Evolutionary conservation across 2,888 invertebrate genomes (phyloP).

Genomic region (Cryptocephalus moraei): DNA sequence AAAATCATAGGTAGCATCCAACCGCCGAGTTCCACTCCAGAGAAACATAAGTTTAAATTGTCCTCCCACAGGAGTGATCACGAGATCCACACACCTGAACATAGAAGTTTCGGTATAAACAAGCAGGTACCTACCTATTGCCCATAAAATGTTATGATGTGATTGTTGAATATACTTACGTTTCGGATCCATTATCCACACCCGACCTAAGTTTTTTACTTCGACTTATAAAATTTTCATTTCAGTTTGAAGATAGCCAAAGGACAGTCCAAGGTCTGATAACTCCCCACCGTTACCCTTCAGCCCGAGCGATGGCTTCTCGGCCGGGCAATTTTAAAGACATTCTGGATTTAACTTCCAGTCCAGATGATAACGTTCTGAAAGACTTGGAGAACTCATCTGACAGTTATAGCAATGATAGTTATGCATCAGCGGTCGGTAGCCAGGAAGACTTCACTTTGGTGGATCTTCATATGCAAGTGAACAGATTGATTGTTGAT

Average conservation of each 20-base stretch:
- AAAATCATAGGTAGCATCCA: slow-evolving; percentile 18
- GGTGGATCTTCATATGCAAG: slow-evolving; percentile 90
- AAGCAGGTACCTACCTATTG: too few species aligned
- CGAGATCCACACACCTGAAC: slow-evolving; percentile 53
- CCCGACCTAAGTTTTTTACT: too few species aligned
- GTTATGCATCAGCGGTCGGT: slow-evolving; percentile 82
- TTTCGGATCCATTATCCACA: too few species aligned
- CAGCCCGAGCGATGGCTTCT: slow-evolving; percentile 21
- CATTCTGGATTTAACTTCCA: slow-evolving; percentile 7
- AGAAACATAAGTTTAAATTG: slow-evolving; percentile 30
- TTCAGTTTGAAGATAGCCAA: slow-evolving; percentile 25
- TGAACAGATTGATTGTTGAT: slow-evolving; percentile 73
- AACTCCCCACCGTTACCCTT: slow-evolving; percentile 32
- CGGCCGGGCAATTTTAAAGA: slow-evolving; percentile 7
- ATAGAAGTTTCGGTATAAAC: slow-evolving; percentile 35
- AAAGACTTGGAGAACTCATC: slow-evolving; percentile 44
- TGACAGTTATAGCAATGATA: slow-evolving; percentile 74
- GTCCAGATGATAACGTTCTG: slow-evolving; percentile 11
- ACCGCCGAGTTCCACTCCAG: slow-evolving; percentile 29
- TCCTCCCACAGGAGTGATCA: slow-evolving; percentile 51
- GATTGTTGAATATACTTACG: too few species aligned
- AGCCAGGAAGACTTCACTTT: slow-evolving; percentile 87
- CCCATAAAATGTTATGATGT: too few species aligned
- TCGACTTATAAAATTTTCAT: not conserved
- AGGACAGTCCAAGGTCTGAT: slow-evolving; percentile 33